phyloP scores from a whole-genome alignment of 2,888 invertebrate species.

The Rhagophthalmus giganteus region DNA sequence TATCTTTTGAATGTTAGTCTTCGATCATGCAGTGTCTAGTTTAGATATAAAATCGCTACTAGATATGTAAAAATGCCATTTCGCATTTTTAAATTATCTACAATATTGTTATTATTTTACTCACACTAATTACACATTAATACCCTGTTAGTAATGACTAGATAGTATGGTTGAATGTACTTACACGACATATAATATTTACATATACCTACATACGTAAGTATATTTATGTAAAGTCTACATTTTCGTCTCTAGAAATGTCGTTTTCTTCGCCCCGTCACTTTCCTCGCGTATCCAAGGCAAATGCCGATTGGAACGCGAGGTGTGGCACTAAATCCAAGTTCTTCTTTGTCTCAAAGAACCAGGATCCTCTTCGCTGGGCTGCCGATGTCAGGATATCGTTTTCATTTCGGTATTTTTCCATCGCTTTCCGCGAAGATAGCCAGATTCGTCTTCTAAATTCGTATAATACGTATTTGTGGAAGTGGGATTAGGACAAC shows the following conservation, averaged over 20 bases:
- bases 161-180: too few relatives aligned
- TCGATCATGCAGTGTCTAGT: slow-evolving; percentile 3
- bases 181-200: not conserved
- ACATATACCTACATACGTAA: slow-evolving; percentile 7
- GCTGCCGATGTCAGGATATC: slow-evolving; percentile 44
- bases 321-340: slow-evolving; percentile 50
- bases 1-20: too few relatives aligned
- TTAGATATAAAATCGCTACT: slow-evolving; percentile 13
- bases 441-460: slow-evolving; percentile 41
- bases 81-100: slow-evolving; percentile 6
- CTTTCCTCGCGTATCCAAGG: slow-evolving; percentile 43
- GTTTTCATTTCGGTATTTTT: slow-evolving; percentile 44
- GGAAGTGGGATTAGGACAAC: slow-evolving; percentile 43
- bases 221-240: slow-evolving; percentile 14
- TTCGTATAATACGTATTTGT: slow-evolving; percentile 46
- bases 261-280: slow-evolving; percentile 21
- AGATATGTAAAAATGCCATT: slow-evolving; percentile 26
- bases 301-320: slow-evolving; percentile 41
- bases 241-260: slow-evolving; percentile 35
- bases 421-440: slow-evolving; percentile 38
- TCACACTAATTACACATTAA: slow-evolving; percentile 12
- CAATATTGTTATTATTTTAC: slow-evolving; percentile 8
- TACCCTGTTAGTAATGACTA: slow-evolving; percentile 23
- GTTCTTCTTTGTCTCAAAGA: slow-evolving; percentile 42
- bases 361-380: slow-evolving; percentile 34